Evolutionary conservation across 2,113 vertebrate species (phyloP), one percentile per base, ranked within the genome.

Genomic region (Corythoichthys intestinalis): DNA sequence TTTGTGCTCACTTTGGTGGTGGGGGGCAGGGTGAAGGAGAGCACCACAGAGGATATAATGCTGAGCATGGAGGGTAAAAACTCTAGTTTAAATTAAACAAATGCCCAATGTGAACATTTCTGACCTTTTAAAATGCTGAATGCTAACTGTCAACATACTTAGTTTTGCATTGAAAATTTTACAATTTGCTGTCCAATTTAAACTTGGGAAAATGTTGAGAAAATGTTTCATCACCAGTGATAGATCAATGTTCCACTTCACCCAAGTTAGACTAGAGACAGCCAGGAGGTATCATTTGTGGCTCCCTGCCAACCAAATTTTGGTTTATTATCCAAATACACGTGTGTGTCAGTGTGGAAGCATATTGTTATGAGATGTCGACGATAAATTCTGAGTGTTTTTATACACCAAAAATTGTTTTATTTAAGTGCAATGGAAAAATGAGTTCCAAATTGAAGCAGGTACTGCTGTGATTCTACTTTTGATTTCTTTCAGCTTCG

Each of bases 11-110:
- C 73, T 77, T 85, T 84, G 83, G 75, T 66, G 49, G 77, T 76
- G 82, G 85, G 88, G 44, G 87, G 87, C 71, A 83, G 85, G 86
- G 85, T 67, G 79, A 88, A 85, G 78, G 65, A 50, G 79, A 68
- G 76, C 73, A 67, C 67, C 58, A 82, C 72, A 76, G 80, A 75
- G 71, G 66, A 79, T 85, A 39, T 66, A 79, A 83, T 85, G 72
- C 66, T 66, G 70, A 48, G 63, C 72, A 53, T 67, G 57, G 74
- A 69, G 70, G 62, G 35, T 44, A 37, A 73, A 58, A 81, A 80
- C 65, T 72, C 66, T 56, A 66, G 69, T 72, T 83, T 77, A 82
- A 44, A 73, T 66, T 69, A 78, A 78, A 80, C 69, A n/a, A n/a
- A n/a, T n/a, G n/a, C n/a, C n/a, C 64, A 77, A 72, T 57, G 48